These are phyloP conservation scores for Dicentrarchus labrax DNA, from an alignment of 2,113 vertebrate genomes.

Conservation along the genomic window DNA sequence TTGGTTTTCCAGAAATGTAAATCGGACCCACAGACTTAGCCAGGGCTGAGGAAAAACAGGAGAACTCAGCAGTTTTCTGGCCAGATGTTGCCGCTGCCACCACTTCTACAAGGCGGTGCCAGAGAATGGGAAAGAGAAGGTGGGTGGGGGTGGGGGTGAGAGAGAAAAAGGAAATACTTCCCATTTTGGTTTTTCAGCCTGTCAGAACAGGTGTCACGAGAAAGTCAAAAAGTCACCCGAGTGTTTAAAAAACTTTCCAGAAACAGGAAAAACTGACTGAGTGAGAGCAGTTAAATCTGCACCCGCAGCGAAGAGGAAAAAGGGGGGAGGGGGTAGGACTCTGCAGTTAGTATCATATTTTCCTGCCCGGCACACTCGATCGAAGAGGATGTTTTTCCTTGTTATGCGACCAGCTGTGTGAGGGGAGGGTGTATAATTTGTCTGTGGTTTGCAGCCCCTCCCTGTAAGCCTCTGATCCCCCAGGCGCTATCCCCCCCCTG, in stretches of 20 bases:
- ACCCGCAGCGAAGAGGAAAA: neutral
- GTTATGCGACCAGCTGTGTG: constrained; percentile 50
- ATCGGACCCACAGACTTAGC: constrained; percentile 37
- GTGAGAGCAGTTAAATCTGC: neutral
- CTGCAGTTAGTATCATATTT: constrained; percentile 23
- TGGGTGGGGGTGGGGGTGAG: neutral
- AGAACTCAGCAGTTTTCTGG: constrained; percentile 56
- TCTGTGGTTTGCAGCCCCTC: constrained; percentile 65
- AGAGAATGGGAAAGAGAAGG: neutral
- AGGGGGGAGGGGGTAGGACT: neutral
- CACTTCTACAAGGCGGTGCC: neutral
- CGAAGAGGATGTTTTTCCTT: constrained; percentile 62
- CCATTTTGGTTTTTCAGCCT: constrained; percentile 21
- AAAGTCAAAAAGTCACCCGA: constrained; percentile 22
- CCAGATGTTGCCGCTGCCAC: constrained; percentile 51
- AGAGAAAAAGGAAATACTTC: constrained; percentile 6
- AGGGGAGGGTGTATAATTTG: constrained; percentile 53
- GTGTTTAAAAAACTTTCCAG: constrained; percentile 4
- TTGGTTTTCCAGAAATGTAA: constrained; percentile 73
- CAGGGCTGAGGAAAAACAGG: neutral
- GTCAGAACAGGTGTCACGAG: constrained; percentile 61
- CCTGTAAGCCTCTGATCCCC: constrained; percentile 52
- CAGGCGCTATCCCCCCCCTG: neutral
- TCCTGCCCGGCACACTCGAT: constrained; percentile 33
- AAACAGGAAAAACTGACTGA: constrained; percentile 26